Conservation (phyloP, 2,797 vertebrate species). For the Vultur gryphus region DNA sequence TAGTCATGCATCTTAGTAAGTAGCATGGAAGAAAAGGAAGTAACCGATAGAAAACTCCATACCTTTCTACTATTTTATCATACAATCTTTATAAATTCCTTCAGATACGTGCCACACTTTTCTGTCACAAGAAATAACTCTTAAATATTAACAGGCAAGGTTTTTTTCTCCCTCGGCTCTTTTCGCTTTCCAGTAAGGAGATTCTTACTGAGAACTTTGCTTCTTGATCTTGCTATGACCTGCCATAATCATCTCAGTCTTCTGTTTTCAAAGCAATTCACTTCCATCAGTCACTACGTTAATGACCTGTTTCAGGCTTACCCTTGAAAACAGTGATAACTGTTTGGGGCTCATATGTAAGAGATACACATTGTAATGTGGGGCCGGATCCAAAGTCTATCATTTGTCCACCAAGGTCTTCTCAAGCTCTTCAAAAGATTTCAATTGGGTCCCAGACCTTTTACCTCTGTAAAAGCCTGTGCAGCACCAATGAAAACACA, state of each 20-base stretch:
- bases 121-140: not conserved
- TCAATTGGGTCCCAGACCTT: not conserved
- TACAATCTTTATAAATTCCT: not conserved
- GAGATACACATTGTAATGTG: not conserved
- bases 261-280: not conserved
- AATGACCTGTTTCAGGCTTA: not conserved
- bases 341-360: not conserved
- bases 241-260: not conserved
- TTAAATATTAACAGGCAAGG: not conserved
- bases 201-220: not conserved
- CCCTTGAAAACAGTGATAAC: not conserved
- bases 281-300: not conserved
- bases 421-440: not conserved
- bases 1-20: not conserved
- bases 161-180: not conserved
- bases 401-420: not conserved
- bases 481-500: not conserved
- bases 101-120: not conserved
- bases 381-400: not conserved
- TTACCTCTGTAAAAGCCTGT: not conserved
- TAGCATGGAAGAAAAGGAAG: not conserved
- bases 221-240: not conserved
- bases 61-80: not conserved
- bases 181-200: not conserved
- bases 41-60: not conserved